Evolutionary conservation across 2,797 vertebrate species (phyloP).

Genomic region (Chelonia mydas): DNA sequence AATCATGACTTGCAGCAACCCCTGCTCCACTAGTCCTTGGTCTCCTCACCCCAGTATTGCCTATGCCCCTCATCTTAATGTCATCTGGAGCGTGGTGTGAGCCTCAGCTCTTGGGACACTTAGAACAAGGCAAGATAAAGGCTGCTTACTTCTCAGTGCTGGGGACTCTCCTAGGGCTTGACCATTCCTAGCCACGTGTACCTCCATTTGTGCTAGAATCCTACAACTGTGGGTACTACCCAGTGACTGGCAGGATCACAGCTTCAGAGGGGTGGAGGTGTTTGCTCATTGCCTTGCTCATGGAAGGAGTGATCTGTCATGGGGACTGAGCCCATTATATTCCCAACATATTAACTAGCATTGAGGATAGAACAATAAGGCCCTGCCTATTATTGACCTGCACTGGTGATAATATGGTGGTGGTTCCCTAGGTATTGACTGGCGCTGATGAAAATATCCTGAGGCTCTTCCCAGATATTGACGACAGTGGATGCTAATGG

Average conservation of each 20-base stretch:
- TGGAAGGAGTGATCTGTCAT: not conserved
- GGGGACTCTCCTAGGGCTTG: not conserved
- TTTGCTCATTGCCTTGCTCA: not conserved
- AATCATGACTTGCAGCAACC: not conserved
- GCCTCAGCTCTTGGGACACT: not conserved
- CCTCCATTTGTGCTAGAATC: not conserved
- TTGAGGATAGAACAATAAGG: not conserved
- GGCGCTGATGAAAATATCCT: not conserved
- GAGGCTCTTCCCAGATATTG: not conserved
- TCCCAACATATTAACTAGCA: not conserved
- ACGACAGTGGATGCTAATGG: not conserved
- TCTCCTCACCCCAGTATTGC: not conserved
- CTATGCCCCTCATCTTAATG: fast-evolving
- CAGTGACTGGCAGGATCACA: not conserved
- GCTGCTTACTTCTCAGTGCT: not conserved
- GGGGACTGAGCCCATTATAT: not conserved
- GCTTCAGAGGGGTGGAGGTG: not conserved
- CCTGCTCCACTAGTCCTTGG: fast-evolving
- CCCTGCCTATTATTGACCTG: too few species aligned
- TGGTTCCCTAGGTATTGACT: not conserved
- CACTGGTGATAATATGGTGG: too few species aligned
- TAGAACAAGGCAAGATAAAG: not conserved
- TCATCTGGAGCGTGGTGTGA: not conserved
- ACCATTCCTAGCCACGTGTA: not conserved
- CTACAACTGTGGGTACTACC: not conserved